Conservation (phyloP, 2,113 vertebrate species). For the Dicaeum eximium region DNA sequence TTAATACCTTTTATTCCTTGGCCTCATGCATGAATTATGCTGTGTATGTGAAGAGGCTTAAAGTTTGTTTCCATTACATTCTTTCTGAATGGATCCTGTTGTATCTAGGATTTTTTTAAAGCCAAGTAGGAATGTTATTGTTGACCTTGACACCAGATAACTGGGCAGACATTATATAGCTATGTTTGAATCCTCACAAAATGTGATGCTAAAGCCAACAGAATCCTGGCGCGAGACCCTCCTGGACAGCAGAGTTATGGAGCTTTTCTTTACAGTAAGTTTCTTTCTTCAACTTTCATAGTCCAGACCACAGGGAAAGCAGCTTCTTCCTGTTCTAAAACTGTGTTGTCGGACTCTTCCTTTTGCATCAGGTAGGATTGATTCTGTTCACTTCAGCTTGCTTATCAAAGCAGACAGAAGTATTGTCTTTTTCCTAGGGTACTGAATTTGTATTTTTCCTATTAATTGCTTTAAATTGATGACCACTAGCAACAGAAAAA, state of each 20-base stretch:
- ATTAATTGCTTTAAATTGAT: not conserved
- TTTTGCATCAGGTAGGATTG: constrained; percentile 49
- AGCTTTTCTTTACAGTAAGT: constrained; percentile 99
- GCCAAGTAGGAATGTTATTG: constrained; percentile 83
- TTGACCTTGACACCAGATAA: constrained; percentile 95
- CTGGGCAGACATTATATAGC: constrained; percentile 99
- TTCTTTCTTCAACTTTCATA: constrained; percentile 33
- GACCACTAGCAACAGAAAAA: not conserved
- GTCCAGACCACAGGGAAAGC: constrained; percentile 4
- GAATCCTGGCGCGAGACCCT: constrained; percentile 97
- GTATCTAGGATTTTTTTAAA: constrained; percentile 75
- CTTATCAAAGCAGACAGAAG: not conserved
- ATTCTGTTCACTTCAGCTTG: constrained; percentile 17
- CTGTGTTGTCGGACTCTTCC: constrained; percentile 16
- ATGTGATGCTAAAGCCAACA: constrained; percentile 96
- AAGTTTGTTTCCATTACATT: constrained; percentile 79
- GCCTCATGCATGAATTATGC: constrained; percentile 82
- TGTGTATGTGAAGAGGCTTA: constrained; percentile 79
- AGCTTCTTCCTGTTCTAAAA: constrained; percentile 22
- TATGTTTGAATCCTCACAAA: constrained; percentile 99
- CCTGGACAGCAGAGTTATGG: constrained; percentile 96
- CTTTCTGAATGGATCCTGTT: constrained; percentile 77
- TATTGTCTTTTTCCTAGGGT: not conserved
- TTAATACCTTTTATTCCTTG: constrained; percentile 82
- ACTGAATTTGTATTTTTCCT: not conserved